A percentile compares a stretch with the other conserved stretches of the same genome.
Conservation (phyloP, 2,888 invertebrate species). For the Euplagia quadripunctaria region DNA sequence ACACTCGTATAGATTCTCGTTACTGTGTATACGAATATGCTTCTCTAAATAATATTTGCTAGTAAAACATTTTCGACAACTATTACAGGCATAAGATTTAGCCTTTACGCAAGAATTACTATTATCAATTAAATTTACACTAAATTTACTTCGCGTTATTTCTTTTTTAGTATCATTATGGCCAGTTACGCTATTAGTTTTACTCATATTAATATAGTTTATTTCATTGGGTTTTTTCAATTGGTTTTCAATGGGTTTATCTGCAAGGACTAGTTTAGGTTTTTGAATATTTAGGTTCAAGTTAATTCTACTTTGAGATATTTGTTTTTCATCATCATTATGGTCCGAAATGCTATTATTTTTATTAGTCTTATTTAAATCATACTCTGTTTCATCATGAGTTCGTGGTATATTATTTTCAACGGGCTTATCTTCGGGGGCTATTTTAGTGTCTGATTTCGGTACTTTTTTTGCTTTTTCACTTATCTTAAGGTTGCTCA, state of each 20-base stretch:
- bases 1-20: background rate
- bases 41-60: background rate
- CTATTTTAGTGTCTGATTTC: constrained; percentile 18
- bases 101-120: constrained; percentile 9
- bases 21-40: background rate
- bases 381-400: background rate
- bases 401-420: background rate
- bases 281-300: constrained; percentile 4
- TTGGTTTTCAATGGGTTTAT: background rate
- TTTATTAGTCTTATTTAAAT: background rate
- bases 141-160: background rate
- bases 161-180: background rate
- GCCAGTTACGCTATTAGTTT: background rate
- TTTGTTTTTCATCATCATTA: background rate
- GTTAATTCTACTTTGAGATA: background rate
- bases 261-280: constrained; percentile 18
- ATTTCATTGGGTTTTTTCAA: background rate
- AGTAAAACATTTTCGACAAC: constrained; percentile 18
- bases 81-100: constrained; percentile 15
- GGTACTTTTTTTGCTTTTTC: background rate
- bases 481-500: background rate
- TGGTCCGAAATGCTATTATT: background rate
- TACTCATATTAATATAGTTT: background rate
- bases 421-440: background rate
- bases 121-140: background rate